Conservation (phyloP, 2,888 invertebrate species). For the Drosophila borealis region DNA sequence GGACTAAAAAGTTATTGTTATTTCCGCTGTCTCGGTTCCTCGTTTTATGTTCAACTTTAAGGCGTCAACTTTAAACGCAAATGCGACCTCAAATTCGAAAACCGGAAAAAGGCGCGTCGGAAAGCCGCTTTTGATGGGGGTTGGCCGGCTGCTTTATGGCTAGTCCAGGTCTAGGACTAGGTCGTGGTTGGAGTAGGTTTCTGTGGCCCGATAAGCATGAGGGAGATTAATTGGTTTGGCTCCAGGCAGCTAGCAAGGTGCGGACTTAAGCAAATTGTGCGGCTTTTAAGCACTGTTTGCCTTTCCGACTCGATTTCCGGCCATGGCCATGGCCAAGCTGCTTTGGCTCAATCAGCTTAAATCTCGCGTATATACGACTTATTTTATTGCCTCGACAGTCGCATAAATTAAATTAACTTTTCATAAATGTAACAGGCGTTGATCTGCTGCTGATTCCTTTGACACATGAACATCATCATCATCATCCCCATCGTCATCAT, state of each 20-base stretch:
- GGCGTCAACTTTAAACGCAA: slow-evolving; percentile 37
- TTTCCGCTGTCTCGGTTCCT: background rate
- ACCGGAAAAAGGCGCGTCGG: slow-evolving; percentile 40
- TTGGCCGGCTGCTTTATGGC: background rate
- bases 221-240: slow-evolving; percentile 66
- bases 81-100: slow-evolving; percentile 40
- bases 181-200: background rate
- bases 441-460: slow-evolving; percentile 24
- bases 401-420: slow-evolving; percentile 60
- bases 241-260: slow-evolving; percentile 40
- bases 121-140: background rate
- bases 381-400: slow-evolving; percentile 38
- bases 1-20: background rate
- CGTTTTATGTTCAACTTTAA: slow-evolving; percentile 39
- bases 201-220: slow-evolving; percentile 42
- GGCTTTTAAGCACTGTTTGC: slow-evolving; percentile 34
- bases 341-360: slow-evolving; percentile 57
- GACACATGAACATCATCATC: slow-evolving; percentile 7
- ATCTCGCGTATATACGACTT: slow-evolving; percentile 42
- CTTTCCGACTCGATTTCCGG: slow-evolving; percentile 50
- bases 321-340: slow-evolving; percentile 14
- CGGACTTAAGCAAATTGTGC: slow-evolving; percentile 44
- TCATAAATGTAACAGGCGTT: slow-evolving; percentile 26
- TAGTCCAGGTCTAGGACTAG: background rate
- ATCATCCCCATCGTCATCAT: background rate